A percentile compares a stretch with the other conserved stretches of the same genome.
phyloP scores from a whole-genome alignment of 2,888 invertebrate genomes.

The Meta bourneti region DNA sequence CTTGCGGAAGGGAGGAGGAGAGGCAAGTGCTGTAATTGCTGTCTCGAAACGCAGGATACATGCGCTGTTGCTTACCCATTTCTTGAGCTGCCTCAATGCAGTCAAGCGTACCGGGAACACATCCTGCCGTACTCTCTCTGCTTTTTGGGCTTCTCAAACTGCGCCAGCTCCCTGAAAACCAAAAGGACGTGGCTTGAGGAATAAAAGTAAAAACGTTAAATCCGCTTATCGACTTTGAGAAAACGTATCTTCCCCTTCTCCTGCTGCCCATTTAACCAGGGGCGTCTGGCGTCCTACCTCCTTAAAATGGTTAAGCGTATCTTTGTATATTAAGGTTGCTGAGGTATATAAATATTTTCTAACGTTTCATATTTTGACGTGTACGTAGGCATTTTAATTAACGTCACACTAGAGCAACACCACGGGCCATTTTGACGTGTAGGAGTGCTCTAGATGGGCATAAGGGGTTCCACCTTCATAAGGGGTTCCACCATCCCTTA shows the following conservation, averaged over 20 bases:
- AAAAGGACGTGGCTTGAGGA: not conserved
- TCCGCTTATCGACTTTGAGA: no score
- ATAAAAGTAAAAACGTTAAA: not conserved
- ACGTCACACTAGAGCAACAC: no score
- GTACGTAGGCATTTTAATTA: no score
- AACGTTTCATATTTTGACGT: no score
- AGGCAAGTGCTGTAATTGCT: slow-evolving; percentile 46
- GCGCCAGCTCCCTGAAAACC: not conserved
- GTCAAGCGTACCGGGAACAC: slow-evolving; percentile 45
- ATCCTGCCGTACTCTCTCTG: not conserved
- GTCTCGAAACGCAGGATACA: slow-evolving; percentile 56
- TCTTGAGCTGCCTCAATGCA: slow-evolving; percentile 31
- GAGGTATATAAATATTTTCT: no score
- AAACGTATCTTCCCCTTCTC: not conserved
- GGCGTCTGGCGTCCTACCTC: no score
- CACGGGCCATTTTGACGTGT: no score
- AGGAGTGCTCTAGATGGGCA: no score
- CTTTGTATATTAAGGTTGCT: no score
- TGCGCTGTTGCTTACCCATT: slow-evolving; percentile 61
- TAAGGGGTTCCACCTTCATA: no score
- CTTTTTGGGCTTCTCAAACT: slow-evolving; percentile 10
- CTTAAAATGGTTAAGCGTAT: no score
- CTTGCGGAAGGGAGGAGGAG: not conserved
- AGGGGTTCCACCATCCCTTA: no score
- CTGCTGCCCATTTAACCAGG: not conserved